These are phyloP conservation scores for Stegophylla sp. DNA, from an alignment of 2,888 invertebrate species.

Conservation along the genomic window DNA sequence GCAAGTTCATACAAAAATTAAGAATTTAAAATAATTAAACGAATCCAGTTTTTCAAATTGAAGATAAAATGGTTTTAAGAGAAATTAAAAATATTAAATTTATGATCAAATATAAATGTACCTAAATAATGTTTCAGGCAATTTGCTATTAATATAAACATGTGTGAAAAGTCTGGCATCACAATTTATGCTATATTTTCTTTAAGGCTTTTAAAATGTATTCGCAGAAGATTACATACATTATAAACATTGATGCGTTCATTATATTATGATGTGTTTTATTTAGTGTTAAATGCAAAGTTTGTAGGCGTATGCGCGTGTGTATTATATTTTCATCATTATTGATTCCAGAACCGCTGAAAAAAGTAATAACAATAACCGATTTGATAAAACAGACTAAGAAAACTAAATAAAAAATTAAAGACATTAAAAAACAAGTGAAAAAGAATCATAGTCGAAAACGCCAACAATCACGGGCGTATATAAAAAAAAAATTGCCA, in stretches of 20 bases:
- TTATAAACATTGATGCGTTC: background rate
- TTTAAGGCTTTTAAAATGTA: background rate
- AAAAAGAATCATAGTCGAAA: background rate
- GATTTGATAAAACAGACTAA: background rate
- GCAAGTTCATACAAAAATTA: too few relatives aligned
- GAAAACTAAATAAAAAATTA: background rate
- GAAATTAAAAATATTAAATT: too few relatives aligned
- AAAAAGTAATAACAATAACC: too few relatives aligned
- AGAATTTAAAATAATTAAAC: too few relatives aligned
- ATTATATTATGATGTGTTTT: too few relatives aligned
- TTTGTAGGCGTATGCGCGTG: too few relatives aligned
- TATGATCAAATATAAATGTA: too few relatives aligned
- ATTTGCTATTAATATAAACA: conserved; percentile 22
- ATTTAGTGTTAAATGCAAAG: too few relatives aligned
- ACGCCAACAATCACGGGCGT: background rate
- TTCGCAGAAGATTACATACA: background rate
- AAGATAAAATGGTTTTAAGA: too few relatives aligned
- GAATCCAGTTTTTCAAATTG: too few relatives aligned
- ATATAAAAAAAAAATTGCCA: background rate
- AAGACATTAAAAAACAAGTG: too few relatives aligned
- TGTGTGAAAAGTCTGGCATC: conserved; percentile 33
- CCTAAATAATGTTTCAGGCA: background rate
- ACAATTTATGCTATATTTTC: conserved; percentile 2
- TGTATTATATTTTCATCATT: background rate
- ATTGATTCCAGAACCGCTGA: background rate